Evolutionary conservation across 2,888 invertebrate species (phyloP), one percentile per base, ranked within the genome.

Genomic region (Callyntrura guangdongensis): DNA sequence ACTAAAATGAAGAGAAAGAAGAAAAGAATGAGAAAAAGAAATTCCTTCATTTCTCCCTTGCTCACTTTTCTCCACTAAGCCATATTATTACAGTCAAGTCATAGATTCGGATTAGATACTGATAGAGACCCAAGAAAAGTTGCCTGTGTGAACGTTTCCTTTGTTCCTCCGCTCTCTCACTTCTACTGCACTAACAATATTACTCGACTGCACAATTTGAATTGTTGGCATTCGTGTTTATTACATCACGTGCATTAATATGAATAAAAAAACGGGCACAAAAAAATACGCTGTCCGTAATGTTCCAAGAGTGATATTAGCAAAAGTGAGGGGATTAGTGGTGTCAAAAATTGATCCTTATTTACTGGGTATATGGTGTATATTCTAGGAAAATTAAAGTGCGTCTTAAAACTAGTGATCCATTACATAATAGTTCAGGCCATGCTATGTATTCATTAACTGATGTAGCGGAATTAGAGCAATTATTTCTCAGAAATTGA

Each of bases 41-140:
- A 88, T 88, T 88, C 82, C 81, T 81, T 81, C 82, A 56, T 88
- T 82, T 82, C 59, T 82, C 22, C 87, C 67, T 59, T 61, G 61
- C n/a, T 64, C 45, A 64, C 36, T 79, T 49, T 87, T 83, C 22
- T 53, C 27, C 20, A 27, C 77, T 82, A 82, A 82, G 81, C 82
- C 82, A n/a, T 81, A 69, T 88, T 67, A 81, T 88, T 88, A 69
- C 27, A 69, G 69, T 69, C 56, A 89, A 82, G 69, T 74, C 89
- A 74, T 83, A 89, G 89, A 83, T 89, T 87, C 69, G 88, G 88
- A 88, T 88, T 69, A 88, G 72, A 72, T 82, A 6, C 53, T 74
- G 83, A 72, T 27, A 20, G 74, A 83, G 74, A 83, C 56, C 36
- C 45, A 25, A 88, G 22, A 72, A 81, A 69, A 17, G 64, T 6